These are phyloP conservation scores for Ylistrum balloti DNA, from an alignment of 1,140 invertebrate species.

Conservation along the genomic window DNA sequence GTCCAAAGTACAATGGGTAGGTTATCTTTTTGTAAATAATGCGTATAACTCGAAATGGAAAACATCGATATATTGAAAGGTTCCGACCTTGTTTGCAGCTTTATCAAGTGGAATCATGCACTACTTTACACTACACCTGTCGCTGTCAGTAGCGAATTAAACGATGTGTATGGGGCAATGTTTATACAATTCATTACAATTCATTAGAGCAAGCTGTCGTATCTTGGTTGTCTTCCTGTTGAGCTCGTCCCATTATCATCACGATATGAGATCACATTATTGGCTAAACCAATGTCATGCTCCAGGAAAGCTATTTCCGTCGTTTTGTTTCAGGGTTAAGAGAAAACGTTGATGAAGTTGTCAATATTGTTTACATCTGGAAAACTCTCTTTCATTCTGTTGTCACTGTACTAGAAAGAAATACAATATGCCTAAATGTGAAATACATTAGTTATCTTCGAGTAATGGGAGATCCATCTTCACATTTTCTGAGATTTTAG, in stretches of 20 bases:
- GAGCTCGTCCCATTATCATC: not conserved
- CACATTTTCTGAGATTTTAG: no score
- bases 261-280: not conserved
- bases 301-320: not conserved
- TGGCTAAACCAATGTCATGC: not conserved
- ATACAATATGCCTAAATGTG: no score
- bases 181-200: slow-evolving; percentile 10
- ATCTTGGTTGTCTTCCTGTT: not conserved
- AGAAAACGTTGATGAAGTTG: not conserved
- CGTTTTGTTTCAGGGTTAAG: not conserved
- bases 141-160: not conserved
- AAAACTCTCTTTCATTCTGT: not conserved
- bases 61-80: not conserved
- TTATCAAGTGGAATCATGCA: not conserved
- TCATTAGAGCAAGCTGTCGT: not conserved
- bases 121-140: not conserved
- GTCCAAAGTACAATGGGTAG: not conserved
- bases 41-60: not conserved
- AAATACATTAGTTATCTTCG: no score
- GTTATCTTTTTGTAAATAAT: slow-evolving; percentile 5
- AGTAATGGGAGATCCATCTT: no score
- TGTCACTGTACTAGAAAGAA: no score
- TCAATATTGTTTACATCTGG: not conserved
- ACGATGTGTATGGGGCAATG: not conserved
- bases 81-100: not conserved